A percentile compares a stretch with the other conserved stretches of the same genome.
phyloP scores from a whole-genome alignment of 2,797 vertebrate species.

The Ciconia nigra region DNA sequence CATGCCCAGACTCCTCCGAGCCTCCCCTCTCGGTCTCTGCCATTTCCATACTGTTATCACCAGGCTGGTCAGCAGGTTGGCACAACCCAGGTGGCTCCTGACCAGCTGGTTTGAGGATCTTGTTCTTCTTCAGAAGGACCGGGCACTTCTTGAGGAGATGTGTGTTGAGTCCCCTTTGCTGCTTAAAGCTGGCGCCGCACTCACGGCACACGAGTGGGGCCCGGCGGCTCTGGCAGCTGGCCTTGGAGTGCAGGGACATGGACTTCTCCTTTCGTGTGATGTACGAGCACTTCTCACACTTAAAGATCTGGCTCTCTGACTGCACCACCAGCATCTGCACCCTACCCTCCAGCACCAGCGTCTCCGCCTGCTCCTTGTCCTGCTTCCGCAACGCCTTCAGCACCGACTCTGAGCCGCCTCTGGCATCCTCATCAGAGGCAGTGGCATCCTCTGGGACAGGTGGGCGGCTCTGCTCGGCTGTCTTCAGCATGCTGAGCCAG shows the following conservation, averaged over 20 bases:
- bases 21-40: not conserved
- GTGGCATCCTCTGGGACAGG: not conserved
- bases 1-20: not conserved
- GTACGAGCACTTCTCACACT: slow-evolving; percentile 84
- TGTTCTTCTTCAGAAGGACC: slow-evolving; percentile 68
- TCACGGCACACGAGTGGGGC: slow-evolving; percentile 76
- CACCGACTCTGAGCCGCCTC: slow-evolving; percentile 54
- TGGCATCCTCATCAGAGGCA: not conserved
- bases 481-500: slow-evolving; percentile 23
- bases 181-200: slow-evolving; percentile 89
- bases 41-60: not conserved
- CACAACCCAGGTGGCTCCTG: not conserved
- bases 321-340: slow-evolving; percentile 93
- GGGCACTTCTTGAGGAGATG: slow-evolving; percentile 87
- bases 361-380: slow-evolving; percentile 89
- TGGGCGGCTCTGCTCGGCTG: not conserved
- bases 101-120: slow-evolving; percentile 1
- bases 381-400: slow-evolving; percentile 84
- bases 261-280: slow-evolving; percentile 82
- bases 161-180: slow-evolving; percentile 86
- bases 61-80: not conserved
- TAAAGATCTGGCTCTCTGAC: slow-evolving; percentile 74
- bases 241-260: slow-evolving; percentile 79
- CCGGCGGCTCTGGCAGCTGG: slow-evolving; percentile 75
- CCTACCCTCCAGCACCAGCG: slow-evolving; percentile 88